Evolutionary conservation across 2,113 vertebrate genomes (phyloP), one percentile per base, ranked within the genome.

Genomic region (Balaeniceps rex): DNA sequence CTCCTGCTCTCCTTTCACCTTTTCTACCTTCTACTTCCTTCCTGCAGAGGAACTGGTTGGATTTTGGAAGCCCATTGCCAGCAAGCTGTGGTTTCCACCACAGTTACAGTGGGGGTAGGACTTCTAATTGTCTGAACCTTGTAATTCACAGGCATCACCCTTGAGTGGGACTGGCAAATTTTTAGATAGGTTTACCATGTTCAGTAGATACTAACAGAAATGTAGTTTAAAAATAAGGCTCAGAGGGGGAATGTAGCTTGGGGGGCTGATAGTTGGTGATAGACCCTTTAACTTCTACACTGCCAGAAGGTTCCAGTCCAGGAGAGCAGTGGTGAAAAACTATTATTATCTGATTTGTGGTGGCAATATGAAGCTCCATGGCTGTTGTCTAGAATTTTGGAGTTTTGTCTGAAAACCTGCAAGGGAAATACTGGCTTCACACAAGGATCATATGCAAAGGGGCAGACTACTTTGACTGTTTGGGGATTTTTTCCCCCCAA

Each of bases 21-120:
- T 74, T 61, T 7, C 10, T 60, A 23, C 28, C 16, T 90, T 16
- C n/a, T 85, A 4, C 28, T 83, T 15, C 9, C 46, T 81, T 70
- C 9, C 36, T 14, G 5, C 22, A 77, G 22, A 80, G 31, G 8
- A 88, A 17, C 7, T 3, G 10, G 4, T 0, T 40, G 49, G 19
- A 4, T 80, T 83, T 72, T 77, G 44, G 26, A 79, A 87, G 2
- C 11, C 10, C 5, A 24, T 8, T 69, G 6, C 34, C 9, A 10
- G 28, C 6, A 47, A 83, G 28, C 22, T 55, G n/a, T 49, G 40
- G 9, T 71, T 66, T 76, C 40, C 26, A 61, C 61, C 14, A 34
- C 4, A 18, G 14, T 33, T 60, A 38, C 4, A 1, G 19, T 34
- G 15, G 1, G 7, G 1, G 3, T 57, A 57, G 6, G 16, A 29